Base-by-base conservation (phyloP, 2,888 invertebrate species). In the Lepeophtheirus nordmannii region DNA sequence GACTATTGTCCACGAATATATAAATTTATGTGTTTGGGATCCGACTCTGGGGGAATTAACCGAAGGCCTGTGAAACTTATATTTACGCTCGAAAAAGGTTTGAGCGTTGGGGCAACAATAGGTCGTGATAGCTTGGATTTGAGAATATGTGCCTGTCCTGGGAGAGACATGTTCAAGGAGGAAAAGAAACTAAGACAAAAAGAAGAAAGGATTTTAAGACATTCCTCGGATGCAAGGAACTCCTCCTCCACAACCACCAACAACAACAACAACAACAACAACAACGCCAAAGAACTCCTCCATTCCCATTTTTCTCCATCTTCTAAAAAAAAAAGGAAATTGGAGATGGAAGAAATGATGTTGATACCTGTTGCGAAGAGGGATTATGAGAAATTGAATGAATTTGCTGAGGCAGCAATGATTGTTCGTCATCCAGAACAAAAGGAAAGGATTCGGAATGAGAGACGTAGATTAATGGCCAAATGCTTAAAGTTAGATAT, bases 391-490 rank as follows among this genome's bases (percentile, higher is more conserved):
- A 64, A 56, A 37, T 14, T 64, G 12, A 64, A 64, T 37, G 56
- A 64, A 30, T 56, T 64, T 64, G 64, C 64, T 22, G 64, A 64
- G 56, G 64, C 64, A 56, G 53, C 56, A 14, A 23, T 53, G 56
- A 56, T 64, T 57, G 40, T 56, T 39, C 17, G 64, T n/a, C 22
- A 64, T 56, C 53, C 56, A 22, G 56, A 23, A n/a, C 22, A 56
- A n/a, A 41, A 39, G 23, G 56, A 64, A 10, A 30, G 10, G 1
- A 64, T 64, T 20, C 20, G 22, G 14, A n/a, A 53, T n/a, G 23
- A 57, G 23, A 22, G 64, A 56, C 23, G 30, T 14, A 57, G 38
- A 30, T 56, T 64, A 20, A 12, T 64, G 38, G 56, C 30, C 20
- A n/a, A 58, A 23, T 30, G 30, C 30, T 30, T 7, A 5, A 7